Evolutionary conservation across 1,140 invertebrate species (phyloP).

Genomic region (Bemisia tabaci): DNA sequence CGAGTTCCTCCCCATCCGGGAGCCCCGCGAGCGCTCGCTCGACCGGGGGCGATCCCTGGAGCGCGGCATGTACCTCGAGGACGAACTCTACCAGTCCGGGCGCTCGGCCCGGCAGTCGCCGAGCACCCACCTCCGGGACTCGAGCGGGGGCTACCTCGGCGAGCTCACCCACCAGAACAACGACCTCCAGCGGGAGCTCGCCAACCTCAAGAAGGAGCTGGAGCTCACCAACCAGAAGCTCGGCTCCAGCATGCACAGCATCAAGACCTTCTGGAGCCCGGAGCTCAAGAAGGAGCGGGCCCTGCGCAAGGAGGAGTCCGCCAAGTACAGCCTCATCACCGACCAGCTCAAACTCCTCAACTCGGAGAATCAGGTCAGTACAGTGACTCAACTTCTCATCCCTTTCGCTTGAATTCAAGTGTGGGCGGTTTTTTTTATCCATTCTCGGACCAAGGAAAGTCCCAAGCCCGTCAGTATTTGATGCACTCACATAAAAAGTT

Average conservation of each 20-base stretch:
- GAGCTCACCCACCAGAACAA: constrained; percentile 90
- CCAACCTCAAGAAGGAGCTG: constrained; percentile 90
- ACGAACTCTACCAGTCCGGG: constrained; percentile 50
- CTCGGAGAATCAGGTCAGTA: constrained; percentile 88
- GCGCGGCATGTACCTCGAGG: constrained; percentile 52
- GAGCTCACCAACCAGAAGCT: constrained; percentile 96
- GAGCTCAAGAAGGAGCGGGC: constrained; percentile 97
- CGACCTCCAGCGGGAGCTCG: constrained; percentile 89
- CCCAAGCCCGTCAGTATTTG: not conserved
- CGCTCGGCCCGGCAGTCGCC: constrained; percentile 59
- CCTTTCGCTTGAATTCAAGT: too few relatives aligned
- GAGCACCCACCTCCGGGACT: constrained; percentile 32
- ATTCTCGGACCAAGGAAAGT: not conserved
- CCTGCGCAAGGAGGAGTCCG: constrained; percentile 91
- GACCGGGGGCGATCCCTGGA: constrained; percentile 43
- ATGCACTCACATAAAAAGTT: not conserved
- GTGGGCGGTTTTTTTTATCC: too few relatives aligned
- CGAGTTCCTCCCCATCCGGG: constrained; percentile 67
- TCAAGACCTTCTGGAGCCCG: constrained; percentile 99
- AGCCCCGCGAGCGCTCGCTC: constrained; percentile 46
- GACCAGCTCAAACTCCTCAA: constrained; percentile 93
- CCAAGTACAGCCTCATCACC: constrained; percentile 91
- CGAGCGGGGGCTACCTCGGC: constrained; percentile 52
- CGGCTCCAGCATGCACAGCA: constrained; percentile 97
- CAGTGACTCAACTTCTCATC: too few relatives aligned